Evolutionary conservation across 2,113 vertebrate genomes (phyloP).

Genomic region (Ciconia stormi): DNA sequence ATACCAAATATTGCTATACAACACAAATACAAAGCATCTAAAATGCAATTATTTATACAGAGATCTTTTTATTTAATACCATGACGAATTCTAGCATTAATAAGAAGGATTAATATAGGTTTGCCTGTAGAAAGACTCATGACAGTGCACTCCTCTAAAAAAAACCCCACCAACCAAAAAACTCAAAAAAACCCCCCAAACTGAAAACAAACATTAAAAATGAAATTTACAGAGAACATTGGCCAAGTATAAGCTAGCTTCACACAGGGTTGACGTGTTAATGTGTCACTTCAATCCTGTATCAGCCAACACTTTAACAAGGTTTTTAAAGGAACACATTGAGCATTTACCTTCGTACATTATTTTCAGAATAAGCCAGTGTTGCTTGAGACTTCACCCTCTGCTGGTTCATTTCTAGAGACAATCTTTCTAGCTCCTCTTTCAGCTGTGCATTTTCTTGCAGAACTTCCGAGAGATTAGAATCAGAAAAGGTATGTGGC

Average conservation of each 20-base stretch:
- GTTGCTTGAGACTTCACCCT: constrained; percentile 70
- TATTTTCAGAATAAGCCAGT: constrained; percentile 66
- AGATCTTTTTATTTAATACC: background rate
- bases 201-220: background rate
- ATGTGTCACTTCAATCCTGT: background rate
- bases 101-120: background rate
- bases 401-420: constrained; percentile 76
- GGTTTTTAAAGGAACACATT: background rate
- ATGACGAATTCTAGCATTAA: background rate
- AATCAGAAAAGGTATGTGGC: constrained; percentile 77
- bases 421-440: constrained; percentile 74
- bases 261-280: background rate
- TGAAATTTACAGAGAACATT: background rate
- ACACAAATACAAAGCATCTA: background rate
- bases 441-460: constrained; percentile 84
- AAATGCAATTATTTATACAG: background rate
- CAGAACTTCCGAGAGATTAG: constrained; percentile 79
- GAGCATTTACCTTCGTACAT: constrained; percentile 77
- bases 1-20: background rate
- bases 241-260: background rate
- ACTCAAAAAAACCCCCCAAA: background rate
- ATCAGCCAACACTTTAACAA: background rate
- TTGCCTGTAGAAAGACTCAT: background rate
- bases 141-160: background rate
- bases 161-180: background rate